Evolutionary conservation across 2,113 vertebrate genomes (phyloP), one percentile per base, ranked within the genome.

Genomic region (Gambusia holbrooki): DNA sequence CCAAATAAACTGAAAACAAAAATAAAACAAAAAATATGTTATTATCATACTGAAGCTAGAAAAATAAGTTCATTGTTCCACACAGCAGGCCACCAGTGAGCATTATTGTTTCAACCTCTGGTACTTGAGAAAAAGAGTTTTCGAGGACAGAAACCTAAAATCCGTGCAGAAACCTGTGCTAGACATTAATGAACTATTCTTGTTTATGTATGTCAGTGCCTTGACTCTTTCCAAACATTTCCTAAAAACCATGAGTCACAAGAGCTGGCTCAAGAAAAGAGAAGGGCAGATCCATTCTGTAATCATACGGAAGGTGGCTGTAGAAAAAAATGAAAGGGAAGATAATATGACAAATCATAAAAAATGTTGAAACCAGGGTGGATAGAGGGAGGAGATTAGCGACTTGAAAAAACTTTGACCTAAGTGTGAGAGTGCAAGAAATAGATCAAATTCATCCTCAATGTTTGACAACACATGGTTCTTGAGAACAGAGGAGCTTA

Each of bases 131-230:
- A 73, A 80, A 87, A 87, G 84, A 69, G 85, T 83, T 87, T 88
- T 85, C 86, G 92, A 89, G 88, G 90, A 84, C 76, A 84, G 80
- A 76, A 67, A 83, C 71, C 45, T 58, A 12, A 30, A 73, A 76
- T 80, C 82, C 48, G 70, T 82, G 45, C 83, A 79, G 13, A 33
- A 73, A 76, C 77, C 82, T 54, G 72, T 81, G 60, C 80, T 79
- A 73, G 79, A 84, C 83, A 85, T 83, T 80, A 85, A 89, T 86
- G 54, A 84, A 72, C 81, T 87, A 79, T 83, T 85, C 86, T 86
- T 88, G 48, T 45, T 71, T 69, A 70, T 76, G 2, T 79, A 90
- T 19, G 17, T 48, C 45, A 86, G 83, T 86, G 74, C 72, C 68
- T 84, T 64, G 28, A n/a, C 51, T 68, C 2, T 9, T 58, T 66